Evolutionary conservation across 2,113 vertebrate genomes (phyloP).

Genomic region (Morphnarchus princeps): DNA sequence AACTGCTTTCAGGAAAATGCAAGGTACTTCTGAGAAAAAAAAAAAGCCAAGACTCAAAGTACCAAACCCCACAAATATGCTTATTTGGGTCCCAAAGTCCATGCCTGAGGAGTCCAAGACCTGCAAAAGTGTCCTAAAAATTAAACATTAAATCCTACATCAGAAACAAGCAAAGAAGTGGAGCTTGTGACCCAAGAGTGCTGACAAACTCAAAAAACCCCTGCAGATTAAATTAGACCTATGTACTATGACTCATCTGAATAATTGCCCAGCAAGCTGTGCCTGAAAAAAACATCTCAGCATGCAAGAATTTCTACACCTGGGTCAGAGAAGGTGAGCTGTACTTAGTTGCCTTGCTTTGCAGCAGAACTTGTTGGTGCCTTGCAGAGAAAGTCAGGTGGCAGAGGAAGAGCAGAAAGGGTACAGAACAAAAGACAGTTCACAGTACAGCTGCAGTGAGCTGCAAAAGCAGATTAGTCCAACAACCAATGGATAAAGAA

Average conservation of each 20-base stretch:
- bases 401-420: not conserved
- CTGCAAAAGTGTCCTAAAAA: not conserved
- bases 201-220: constrained; percentile 20
- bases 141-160: not conserved
- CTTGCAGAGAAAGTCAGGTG: not conserved
- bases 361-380: not conserved
- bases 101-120: not conserved
- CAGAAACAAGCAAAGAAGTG: not conserved
- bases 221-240: constrained; percentile 2
- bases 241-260: constrained; percentile 28
- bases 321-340: constrained; percentile 42
- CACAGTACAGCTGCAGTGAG: not conserved
- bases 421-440: not conserved
- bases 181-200: not conserved
- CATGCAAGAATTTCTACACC: constrained; percentile 13
- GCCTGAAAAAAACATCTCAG: not conserved
- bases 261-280: constrained; percentile 3
- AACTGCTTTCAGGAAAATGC: not conserved
- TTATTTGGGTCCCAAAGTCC: not conserved
- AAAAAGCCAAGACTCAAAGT: not conserved
- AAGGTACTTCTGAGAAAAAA: not conserved
- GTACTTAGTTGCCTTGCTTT: not conserved
- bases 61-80: not conserved
- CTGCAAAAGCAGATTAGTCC: not conserved
- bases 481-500: not conserved